Percentiles rank a stretch among this genome's conserved stretches.
These are phyloP conservation scores for Busseola fusca DNA, from an alignment of 2,888 invertebrate genomes.

Conservation along the genomic window DNA sequence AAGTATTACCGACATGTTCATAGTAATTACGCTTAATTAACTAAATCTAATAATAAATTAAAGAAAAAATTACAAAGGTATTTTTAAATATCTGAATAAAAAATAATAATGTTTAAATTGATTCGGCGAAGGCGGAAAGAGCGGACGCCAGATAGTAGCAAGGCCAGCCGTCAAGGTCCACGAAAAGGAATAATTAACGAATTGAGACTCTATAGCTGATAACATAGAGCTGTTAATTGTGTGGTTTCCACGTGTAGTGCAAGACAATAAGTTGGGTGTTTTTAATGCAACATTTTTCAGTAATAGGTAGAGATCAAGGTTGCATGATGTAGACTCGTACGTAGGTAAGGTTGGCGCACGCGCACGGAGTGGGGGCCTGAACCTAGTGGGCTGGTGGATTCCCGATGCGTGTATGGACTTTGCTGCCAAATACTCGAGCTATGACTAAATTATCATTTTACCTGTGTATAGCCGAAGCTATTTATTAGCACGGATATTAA, in stretches of 20 bases:
- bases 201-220: conserved; percentile 63
- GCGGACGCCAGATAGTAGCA: conserved; percentile 85
- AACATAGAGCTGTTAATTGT: conserved; percentile 69
- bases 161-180: conserved; percentile 85
- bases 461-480: conserved; percentile 13
- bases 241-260: conserved; percentile 62
- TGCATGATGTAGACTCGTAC: conserved; percentile 63
- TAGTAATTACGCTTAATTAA: conserved; percentile 13
- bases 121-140: conserved; percentile 88
- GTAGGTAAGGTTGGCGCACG: conserved; percentile 62
- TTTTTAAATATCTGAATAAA: conserved; percentile 74
- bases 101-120: conserved; percentile 84
- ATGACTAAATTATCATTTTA: conserved; percentile 37
- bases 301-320: conserved; percentile 87
- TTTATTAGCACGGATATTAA: conserved; percentile 10
- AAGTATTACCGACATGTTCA: background rate
- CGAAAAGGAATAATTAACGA: conserved; percentile 67
- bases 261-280: conserved; percentile 85
- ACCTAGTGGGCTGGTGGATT: conserved; percentile 35
- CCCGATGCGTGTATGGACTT: conserved; percentile 42
- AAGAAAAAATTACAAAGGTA: conserved; percentile 57
- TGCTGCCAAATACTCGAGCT: conserved; percentile 37
- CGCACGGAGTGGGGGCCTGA: conserved; percentile 37
- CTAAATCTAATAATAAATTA: conserved; percentile 29
- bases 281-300: conserved; percentile 87